phyloP scores from a whole-genome alignment of 2,797 vertebrate species.

The Enteromius fasciolatus region DNA sequence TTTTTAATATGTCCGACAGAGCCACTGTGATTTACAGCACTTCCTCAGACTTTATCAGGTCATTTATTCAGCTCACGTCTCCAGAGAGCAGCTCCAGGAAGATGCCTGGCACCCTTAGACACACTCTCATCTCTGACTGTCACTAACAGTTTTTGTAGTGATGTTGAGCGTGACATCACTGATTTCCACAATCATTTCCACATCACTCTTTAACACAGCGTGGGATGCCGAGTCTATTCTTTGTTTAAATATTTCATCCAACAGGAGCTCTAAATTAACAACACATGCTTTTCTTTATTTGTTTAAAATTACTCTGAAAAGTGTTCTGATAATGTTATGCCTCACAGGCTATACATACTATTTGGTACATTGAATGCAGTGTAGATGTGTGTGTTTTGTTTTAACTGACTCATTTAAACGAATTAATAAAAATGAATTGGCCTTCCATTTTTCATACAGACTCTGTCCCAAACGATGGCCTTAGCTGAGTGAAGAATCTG shows the following conservation, averaged over 20 bases:
- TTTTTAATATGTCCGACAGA: slow-evolving; percentile 56
- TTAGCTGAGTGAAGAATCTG: neutral
- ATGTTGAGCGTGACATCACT: slow-evolving; percentile 10
- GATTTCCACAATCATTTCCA: slow-evolving; percentile 6
- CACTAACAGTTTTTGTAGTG: slow-evolving; percentile 11
- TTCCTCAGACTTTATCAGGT: slow-evolving; percentile 44
- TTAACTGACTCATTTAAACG: neutral
- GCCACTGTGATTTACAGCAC: slow-evolving; percentile 44
- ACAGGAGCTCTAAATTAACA: neutral
- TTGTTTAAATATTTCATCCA: neutral
- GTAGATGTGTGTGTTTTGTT: neutral
- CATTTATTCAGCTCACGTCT: slow-evolving; percentile 30
- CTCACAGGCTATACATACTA: neutral
- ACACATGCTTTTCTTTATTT: neutral
- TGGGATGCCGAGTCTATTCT: neutral
- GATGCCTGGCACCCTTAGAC: slow-evolving; percentile 28
- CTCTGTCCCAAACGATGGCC: neutral
- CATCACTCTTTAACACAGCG: neutral
- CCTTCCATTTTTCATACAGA: neutral
- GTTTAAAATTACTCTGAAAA: neutral
- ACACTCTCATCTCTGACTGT: slow-evolving; percentile 19
- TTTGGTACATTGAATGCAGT: neutral
- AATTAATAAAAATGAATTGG: neutral
- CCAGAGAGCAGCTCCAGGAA: slow-evolving; percentile 27
- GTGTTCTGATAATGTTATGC: neutral